phyloP scores from a whole-genome alignment of 2,113 vertebrate species.

The Rhynchopsitta pachyrhyncha region DNA sequence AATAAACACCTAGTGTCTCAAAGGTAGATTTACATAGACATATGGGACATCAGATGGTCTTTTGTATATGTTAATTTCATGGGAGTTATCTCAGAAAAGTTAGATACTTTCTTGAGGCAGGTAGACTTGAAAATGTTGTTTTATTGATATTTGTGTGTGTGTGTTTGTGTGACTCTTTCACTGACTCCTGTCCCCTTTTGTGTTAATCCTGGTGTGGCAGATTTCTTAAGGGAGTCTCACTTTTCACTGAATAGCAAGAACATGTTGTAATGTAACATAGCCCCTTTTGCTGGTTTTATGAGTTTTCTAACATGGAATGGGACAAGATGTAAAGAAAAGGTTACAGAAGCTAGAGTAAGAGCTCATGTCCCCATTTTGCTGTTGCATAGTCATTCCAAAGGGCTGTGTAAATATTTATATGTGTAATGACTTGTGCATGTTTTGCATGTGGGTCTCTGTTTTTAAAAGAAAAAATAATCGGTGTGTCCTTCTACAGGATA shows the following conservation, averaged over 20 bases:
- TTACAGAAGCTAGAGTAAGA: not conserved
- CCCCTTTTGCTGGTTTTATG: not conserved
- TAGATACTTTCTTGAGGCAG: not conserved
- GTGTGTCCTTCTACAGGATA: conserved; percentile 55
- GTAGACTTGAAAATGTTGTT: not conserved
- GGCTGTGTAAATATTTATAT: not conserved
- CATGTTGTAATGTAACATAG: not conserved
- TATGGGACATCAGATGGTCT: not conserved
- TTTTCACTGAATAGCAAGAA: not conserved
- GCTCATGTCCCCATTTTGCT: not conserved
- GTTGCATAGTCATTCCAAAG: not conserved
- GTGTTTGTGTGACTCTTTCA: not conserved
- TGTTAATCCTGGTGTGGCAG: not conserved
- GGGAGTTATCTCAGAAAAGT: not conserved
- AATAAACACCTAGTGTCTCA: not conserved
- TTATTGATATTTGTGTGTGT: not conserved
- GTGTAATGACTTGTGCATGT: not conserved
- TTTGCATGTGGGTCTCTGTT: not conserved
- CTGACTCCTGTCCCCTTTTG: not conserved
- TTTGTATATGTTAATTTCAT: not conserved
- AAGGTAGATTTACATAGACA: not conserved
- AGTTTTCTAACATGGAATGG: not conserved
- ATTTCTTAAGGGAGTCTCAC: not conserved
- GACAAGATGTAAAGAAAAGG: not conserved
- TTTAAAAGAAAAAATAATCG: conserved; percentile 13